Percentiles rank a stretch among this genome's conserved stretches.
phyloP scores from a whole-genome alignment of 2,113 vertebrate species.

The Cnemophilus loriae region DNA sequence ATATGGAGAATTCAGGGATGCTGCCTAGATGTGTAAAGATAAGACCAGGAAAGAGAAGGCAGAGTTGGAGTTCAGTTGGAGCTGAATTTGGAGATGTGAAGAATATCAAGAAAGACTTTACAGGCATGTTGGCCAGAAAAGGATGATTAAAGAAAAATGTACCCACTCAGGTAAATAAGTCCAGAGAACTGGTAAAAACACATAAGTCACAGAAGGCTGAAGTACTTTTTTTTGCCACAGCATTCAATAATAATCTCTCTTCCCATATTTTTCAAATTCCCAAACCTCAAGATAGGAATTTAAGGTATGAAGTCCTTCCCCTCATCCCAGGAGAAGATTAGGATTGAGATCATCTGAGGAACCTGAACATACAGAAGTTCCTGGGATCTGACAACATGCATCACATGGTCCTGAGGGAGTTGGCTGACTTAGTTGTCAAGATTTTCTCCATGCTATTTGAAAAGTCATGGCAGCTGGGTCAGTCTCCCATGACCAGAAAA shows the following conservation, averaged over 20 bases:
- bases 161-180: not conserved
- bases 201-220: not conserved
- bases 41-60: not conserved
- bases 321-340: not conserved
- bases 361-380: not conserved
- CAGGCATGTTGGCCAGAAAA: not conserved
- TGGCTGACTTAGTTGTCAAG: not conserved
- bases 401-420: not conserved
- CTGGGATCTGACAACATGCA: not conserved
- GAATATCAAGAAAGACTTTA: not conserved
- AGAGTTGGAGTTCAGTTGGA: not conserved
- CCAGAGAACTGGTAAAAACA: not conserved
- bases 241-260: not conserved
- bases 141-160: not conserved
- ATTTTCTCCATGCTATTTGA: not conserved
- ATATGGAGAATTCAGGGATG: not conserved
- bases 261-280: not conserved
- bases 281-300: not conserved
- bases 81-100: not conserved
- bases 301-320: not conserved
- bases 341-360: not conserved
- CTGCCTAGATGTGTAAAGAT: not conserved
- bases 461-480: not conserved
- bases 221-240: not conserved
- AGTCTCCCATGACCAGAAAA: not conserved